A percentile compares a stretch with the other conserved stretches of the same genome.
Evolutionary conservation across 2,888 invertebrate genomes (phyloP).

Genomic region (Chrysolina oricalcia): DNA sequence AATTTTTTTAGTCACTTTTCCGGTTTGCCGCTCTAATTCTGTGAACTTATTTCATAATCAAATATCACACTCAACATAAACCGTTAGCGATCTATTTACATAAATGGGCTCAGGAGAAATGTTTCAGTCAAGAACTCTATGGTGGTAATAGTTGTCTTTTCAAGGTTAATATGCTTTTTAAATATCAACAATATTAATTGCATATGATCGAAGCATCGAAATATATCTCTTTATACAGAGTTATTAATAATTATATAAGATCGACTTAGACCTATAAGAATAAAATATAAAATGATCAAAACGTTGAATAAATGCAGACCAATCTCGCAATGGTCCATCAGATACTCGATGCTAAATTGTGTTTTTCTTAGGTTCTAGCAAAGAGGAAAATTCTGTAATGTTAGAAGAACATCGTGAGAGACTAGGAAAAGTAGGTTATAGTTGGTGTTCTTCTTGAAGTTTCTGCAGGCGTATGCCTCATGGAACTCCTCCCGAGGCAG

Average conservation of each 20-base stretch:
- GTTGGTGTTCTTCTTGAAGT: too few relatives aligned
- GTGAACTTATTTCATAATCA: neutral
- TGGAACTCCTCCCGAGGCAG: too few relatives aligned
- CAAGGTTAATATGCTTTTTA: neutral
- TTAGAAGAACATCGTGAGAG: too few relatives aligned
- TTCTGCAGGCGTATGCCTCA: too few relatives aligned
- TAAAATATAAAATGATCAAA: neutral
- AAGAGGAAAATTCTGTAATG: too few relatives aligned
- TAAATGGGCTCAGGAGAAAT: neutral
- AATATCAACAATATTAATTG: neutral
- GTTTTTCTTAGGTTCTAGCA: too few relatives aligned
- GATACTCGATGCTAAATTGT: too few relatives aligned
- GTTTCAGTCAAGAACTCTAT: neutral
- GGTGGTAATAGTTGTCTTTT: conserved; percentile 8
- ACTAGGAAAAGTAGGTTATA: too few relatives aligned
- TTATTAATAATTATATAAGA: too few relatives aligned
- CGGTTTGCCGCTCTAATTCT: conserved; percentile 19
- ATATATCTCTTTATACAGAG: neutral
- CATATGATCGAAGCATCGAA: neutral
- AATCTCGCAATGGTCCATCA: too few relatives aligned
- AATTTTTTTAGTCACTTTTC: conserved; percentile 7
- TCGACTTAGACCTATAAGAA: too few relatives aligned
- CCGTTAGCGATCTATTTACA: conserved; percentile 2
- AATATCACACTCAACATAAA: neutral
- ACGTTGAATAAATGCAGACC: neutral